Base-by-base conservation (phyloP, 2,888 invertebrate genomes). In the Watsonalla cultraria region DNA sequence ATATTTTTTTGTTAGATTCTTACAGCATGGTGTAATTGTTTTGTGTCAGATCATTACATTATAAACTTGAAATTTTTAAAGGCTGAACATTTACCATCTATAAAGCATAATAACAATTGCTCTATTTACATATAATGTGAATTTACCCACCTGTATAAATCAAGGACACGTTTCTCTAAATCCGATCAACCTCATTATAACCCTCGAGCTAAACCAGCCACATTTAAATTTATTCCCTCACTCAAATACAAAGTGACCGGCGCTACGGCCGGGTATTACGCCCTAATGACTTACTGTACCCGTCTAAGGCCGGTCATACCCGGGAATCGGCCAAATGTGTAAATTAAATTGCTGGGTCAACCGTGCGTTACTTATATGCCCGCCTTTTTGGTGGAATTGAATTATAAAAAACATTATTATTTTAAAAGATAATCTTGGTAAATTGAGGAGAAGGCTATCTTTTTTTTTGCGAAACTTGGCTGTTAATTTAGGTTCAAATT, bases 251-350 rank as follows among this genome's bases (percentile, higher is more conserved):
- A 42, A 11, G 42, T 42, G 11, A 42, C 8, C 11, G 11, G 11
- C 7, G 8, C 1, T 11, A 42, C 11, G 37, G 37, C 14, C 8
- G 13, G 7, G 35, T 34, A 13, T 48, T 48, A 48, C 35, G 35
- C 48, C 48, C 37, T 49, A 49, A 49, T 49, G 49, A 39, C 37
- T 15, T 39, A 14, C 14, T 14, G 13, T 13, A 11, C 13, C 14
- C 13, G 46, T 46, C 47, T n/a, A 34, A 24, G 15, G 7, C 47
- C 47, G 48, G 37, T 13, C 5, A 39, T 45, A 5, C 8, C 54
- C 54, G 45, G 51, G 54, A 39, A 54, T 51, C 33, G 46, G 42
- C 5, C 14, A 51, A 54, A 54, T 54, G 54, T 54, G 54, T 46
- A 51, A 54, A 54, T 54, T 51, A 46, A 51, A 54, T 49, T n/a